Evolutionary conservation across 2,797 vertebrate genomes (phyloP).

Genomic region (Pampus argenteus): DNA sequence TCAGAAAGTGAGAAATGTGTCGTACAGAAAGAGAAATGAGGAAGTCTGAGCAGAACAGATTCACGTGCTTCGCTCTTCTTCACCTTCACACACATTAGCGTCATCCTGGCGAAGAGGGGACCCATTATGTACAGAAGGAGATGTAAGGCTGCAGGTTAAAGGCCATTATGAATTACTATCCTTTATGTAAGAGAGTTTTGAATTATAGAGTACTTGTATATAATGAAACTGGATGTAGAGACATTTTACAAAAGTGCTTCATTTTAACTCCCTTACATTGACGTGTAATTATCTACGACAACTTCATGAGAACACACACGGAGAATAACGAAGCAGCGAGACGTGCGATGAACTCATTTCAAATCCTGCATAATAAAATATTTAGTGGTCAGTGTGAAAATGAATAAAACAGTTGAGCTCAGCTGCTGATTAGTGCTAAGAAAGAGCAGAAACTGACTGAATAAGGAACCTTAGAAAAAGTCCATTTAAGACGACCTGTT

Average conservation of each 20-base stretch:
- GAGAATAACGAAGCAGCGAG: too few species aligned
- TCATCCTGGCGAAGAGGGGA: constrained; percentile 26
- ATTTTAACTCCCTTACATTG: background rate
- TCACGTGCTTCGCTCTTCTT: constrained; percentile 28
- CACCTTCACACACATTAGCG: constrained; percentile 52
- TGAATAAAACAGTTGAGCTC: too few species aligned
- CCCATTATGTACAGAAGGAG: constrained; percentile 60
- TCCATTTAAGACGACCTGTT: too few species aligned
- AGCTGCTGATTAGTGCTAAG: too few species aligned
- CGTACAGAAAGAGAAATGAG: background rate
- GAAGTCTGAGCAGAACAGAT: constrained; percentile 15
- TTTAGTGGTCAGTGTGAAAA: too few species aligned
- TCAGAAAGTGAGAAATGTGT: background rate
- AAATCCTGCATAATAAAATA: too few species aligned
- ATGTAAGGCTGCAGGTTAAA: constrained; percentile 44
- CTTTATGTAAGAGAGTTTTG: constrained; percentile 57
- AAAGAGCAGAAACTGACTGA: too few species aligned
- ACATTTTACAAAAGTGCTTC: constrained; percentile 4
- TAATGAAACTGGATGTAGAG: constrained; percentile 7
- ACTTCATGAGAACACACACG: too few species aligned
- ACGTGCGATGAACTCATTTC: too few species aligned
- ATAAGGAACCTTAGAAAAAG: too few species aligned
- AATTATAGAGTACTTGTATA: constrained; percentile 47
- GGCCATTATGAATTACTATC: constrained; percentile 38
- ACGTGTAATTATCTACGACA: background rate